A percentile compares a stretch with the other conserved stretches of the same genome.
phyloP scores from a whole-genome alignment of 2,797 vertebrate species.

The Spinibarbus caldwelli region DNA sequence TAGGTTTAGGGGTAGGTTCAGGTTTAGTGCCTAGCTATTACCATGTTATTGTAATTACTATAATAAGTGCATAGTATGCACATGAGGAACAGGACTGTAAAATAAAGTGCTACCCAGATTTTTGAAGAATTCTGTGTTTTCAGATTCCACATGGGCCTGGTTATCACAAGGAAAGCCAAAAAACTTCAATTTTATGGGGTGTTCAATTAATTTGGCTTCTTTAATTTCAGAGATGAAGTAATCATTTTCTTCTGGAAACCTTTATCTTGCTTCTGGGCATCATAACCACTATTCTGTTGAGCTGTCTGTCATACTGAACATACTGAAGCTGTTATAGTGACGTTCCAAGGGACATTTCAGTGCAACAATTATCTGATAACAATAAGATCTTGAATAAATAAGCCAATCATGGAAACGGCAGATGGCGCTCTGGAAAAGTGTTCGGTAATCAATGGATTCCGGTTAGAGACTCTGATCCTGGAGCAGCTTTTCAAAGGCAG shows the following conservation, averaged over 20 bases:
- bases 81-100: too few relatives aligned
- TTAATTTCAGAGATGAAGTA: not conserved
- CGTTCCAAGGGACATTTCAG: not conserved
- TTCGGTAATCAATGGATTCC: constrained; percentile 1
- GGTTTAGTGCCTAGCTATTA: too few relatives aligned
- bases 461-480: constrained; percentile 8
- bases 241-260: not conserved
- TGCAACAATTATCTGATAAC: constrained; percentile 21
- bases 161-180: not conserved
- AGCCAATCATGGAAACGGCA: constrained; percentile 19
- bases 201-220: not conserved
- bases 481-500: constrained; percentile 26
- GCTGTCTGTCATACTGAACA: not conserved
- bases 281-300: not conserved
- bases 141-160: not conserved
- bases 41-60: too few relatives aligned
- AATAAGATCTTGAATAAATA: constrained; percentile 2
- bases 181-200: not conserved
- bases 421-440: constrained; percentile 40
- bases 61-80: too few relatives aligned
- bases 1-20: too few relatives aligned
- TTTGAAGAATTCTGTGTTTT: not conserved
- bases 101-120: too few relatives aligned
- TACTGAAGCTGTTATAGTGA: not conserved
- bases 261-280: constrained; percentile 3